These are phyloP conservation scores for Acanthacorydalis orientalis DNA, from an alignment of 2,888 invertebrate genomes.

Conservation along the genomic window DNA sequence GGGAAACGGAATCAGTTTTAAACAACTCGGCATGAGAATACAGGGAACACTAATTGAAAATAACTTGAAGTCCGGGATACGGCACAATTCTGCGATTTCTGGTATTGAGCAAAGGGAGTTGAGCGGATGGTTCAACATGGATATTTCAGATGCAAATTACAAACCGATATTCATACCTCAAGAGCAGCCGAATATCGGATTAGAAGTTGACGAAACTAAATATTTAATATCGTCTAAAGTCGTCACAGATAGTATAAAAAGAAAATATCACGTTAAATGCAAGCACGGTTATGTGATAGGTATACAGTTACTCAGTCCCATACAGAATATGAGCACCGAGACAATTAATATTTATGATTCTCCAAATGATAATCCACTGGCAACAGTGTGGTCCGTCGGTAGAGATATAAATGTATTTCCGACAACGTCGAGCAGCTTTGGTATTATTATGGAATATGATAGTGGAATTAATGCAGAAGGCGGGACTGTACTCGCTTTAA, in stretches of 20 bases:
- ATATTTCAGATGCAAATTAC: slow-evolving; percentile 53
- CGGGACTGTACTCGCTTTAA: slow-evolving; percentile 63
- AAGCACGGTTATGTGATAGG: slow-evolving; percentile 76
- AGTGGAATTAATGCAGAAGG: slow-evolving; percentile 68
- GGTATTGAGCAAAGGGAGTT: slow-evolving; percentile 76
- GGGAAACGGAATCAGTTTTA: slow-evolving; percentile 79
- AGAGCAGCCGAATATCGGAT: slow-evolving; percentile 39
- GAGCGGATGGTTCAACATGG: slow-evolving; percentile 75
- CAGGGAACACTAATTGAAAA: slow-evolving; percentile 63
- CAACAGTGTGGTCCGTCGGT: slow-evolving; percentile 59
- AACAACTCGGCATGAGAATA: slow-evolving; percentile 71
- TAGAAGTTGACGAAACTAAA: slow-evolving; percentile 59
- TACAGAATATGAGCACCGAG: slow-evolving; percentile 76
- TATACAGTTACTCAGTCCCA: slow-evolving; percentile 78
- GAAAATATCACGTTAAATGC: slow-evolving; percentile 46
- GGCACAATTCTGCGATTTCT: slow-evolving; percentile 79
- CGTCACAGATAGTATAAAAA: slow-evolving; percentile 33
- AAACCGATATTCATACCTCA: slow-evolving; percentile 57
- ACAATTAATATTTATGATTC: slow-evolving; percentile 64
- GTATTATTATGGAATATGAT: slow-evolving; percentile 59
- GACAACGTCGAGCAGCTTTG: slow-evolving; percentile 68
- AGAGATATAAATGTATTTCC: slow-evolving; percentile 83
- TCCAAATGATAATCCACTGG: slow-evolving; percentile 42
- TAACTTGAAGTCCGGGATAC: slow-evolving; percentile 75
- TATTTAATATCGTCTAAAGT: slow-evolving; percentile 60